A percentile compares a stretch with the other conserved stretches of the same genome.
Evolutionary conservation across 2,888 invertebrate genomes (phyloP).

Genomic region (Diarsia brunnea): DNA sequence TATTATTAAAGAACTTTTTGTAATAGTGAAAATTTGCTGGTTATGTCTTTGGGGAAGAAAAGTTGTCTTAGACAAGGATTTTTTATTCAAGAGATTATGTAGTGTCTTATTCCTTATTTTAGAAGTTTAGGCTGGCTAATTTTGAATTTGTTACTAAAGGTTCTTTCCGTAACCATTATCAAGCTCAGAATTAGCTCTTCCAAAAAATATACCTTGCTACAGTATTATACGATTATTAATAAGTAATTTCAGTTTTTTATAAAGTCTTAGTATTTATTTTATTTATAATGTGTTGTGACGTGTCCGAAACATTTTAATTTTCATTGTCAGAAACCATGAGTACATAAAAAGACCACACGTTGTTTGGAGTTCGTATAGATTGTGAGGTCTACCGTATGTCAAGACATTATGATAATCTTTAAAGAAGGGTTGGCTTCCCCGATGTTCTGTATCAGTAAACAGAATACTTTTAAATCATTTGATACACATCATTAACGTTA

Average conservation of each 20-base stretch:
- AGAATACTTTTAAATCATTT: constrained; percentile 34
- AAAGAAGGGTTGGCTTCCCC: constrained; percentile 9
- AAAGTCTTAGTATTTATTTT: neutral
- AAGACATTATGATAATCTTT: constrained; percentile 43
- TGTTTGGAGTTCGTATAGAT: constrained; percentile 3
- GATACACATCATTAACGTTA: constrained; percentile 23
- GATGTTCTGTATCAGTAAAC: constrained; percentile 14
- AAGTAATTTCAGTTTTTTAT: neutral
- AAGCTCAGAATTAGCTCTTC: neutral
- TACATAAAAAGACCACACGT: neutral
- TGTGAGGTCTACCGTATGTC: neutral
- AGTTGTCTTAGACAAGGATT: constrained; percentile 16
- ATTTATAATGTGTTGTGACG: neutral
- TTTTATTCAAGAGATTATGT: constrained; percentile 32
- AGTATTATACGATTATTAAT: neutral
- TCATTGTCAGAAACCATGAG: too few species aligned
- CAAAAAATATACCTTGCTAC: neutral
- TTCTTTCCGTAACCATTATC: neutral
- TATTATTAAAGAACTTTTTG: constrained; percentile 54
- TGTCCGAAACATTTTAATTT: neutral
- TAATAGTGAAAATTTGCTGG: constrained; percentile 54
- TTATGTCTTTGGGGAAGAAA: constrained; percentile 41
- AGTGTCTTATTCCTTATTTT: constrained; percentile 9
- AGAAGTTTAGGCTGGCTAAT: neutral
- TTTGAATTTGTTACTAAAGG: constrained; percentile 1